Base-by-base conservation (phyloP, 2,797 vertebrate genomes). In the Lacerta agilis region DNA sequence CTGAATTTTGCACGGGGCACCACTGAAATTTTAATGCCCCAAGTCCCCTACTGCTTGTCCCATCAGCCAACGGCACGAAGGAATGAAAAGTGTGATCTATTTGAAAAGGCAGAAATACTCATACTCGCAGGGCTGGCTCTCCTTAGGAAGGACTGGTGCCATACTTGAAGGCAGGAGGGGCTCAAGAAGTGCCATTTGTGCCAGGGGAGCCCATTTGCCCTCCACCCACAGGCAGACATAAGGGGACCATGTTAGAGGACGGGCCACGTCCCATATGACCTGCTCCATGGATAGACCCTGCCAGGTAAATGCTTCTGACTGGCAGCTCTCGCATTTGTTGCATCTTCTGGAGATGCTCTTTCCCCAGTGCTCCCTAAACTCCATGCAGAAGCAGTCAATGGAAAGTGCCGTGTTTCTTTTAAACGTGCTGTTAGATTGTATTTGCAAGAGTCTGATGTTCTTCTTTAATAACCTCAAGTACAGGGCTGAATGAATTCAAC, bases 401-500 rank as follows among this genome's bases (percentile, higher is more conserved):
- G 95, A 95, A 95, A 90, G 93, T 83, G 91, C 49, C 17, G 49
- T 86, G 87, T 89, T 94, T 96, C 95, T 95, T 94, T 94, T 96
- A 95, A 96, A 95, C 96, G 95, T 96, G 96, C 93, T 94, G 91
- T 93, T 96, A 95, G 96, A 97, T 97, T 97, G 95, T 96, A 95
- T 97, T 97, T 97, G 95, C 94, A 94, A 86, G 91, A 92, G 64
- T 96, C 96, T 97, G 96, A 96, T 97, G 94, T 96, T 97, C 95
- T 97, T 96, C 96, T 97, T 96, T 97, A 98, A 98, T 97, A 97
- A 96, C 95, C 95, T 96, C 96, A 96, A 97, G 97, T 97, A 97
- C 98, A 97, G 98, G 97, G 96, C 97, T 97, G 97, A 98, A 98
- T 98, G 97, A 95, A 97, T 98, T 97, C 97, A 98, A 97, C 97